Base-by-base conservation (phyloP, 2,113 vertebrate genomes). In the Numida meleagris region DNA sequence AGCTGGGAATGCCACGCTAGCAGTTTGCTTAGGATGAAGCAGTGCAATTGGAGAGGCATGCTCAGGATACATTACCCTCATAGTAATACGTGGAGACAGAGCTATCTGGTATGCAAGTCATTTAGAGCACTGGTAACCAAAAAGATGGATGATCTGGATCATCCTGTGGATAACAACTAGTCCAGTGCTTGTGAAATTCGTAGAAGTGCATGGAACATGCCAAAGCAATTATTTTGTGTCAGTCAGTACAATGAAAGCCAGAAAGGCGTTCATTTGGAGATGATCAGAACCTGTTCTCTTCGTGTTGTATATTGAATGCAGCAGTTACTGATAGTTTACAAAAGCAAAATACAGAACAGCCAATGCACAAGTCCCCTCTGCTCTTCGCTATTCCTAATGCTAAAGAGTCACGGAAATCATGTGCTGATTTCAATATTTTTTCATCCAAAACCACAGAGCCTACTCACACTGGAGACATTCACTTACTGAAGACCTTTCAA, bases 1-100 rank as follows among this genome's bases (percentile, higher is more conserved):
- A 93, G 85, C 92, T 89, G 89, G 11, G 94, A 95, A 91, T 31
- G 85, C 53, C 29, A 81, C n/a, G 45, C 90, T 79, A 81, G 82
- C 76, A 84, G 45, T 91, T 77, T 94, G 51, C 94, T 82, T 42
- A 15, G 75, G 53, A 95, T 88, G 25, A 83, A 19, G 61, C 46
- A 96, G 88, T 70, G 58, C 61, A 94, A 89, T 84, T 38, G 40
- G 55, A 89, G 76, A 93, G 81, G 57, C 74, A 93, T 51, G 14
- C 25, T 82, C 55, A 50, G 94, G 46, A 43, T 78, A 34, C 12
- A 34, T 88, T 61, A 70, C 80, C 87, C 78, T 93, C 50, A 53
- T 57, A 93, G 66, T 66, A 82, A 72, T 7, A 33, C 67, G 68
- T 14, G 65, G 68, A 92, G 89, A 79, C 61, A 76, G 94, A 59